A percentile compares a stretch with the other conserved stretches of the same genome.
Conservation (phyloP, 2,113 vertebrate genomes). For the Orthonyx spaldingii region DNA sequence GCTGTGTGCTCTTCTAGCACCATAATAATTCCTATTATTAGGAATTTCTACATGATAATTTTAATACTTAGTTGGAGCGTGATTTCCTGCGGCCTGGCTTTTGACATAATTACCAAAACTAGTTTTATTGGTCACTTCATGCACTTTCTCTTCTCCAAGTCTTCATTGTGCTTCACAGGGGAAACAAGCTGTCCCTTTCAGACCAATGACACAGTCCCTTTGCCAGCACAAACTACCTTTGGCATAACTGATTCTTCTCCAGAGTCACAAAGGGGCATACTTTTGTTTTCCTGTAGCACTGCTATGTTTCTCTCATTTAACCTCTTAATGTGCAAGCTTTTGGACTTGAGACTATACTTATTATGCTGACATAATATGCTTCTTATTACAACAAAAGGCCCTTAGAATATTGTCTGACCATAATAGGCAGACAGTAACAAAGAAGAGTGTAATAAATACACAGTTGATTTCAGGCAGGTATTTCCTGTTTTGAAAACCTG, state of each 20-base stretch:
- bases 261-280: fast-evolving
- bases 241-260: neutral
- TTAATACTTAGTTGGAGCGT: neutral
- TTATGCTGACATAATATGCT: neutral
- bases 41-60: too few relatives aligned
- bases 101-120: neutral
- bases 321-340: neutral
- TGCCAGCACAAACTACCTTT: neutral
- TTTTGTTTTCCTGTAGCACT: neutral
- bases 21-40: neutral
- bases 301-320: neutral
- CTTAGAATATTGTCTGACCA: neutral
- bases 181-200: neutral
- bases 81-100: neutral
- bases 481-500: neutral
- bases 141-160: neutral
- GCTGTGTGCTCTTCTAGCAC: neutral
- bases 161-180: neutral
- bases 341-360: neutral
- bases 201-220: neutral
- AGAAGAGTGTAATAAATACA: neutral
- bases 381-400: neutral
- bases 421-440: neutral
- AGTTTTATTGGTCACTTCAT: neutral
- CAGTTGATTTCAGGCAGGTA: neutral